A percentile compares a stretch with the other conserved stretches of the same genome.
Evolutionary conservation across 2,888 invertebrate genomes (phyloP).

Genomic region (Catocala nupta): DNA sequence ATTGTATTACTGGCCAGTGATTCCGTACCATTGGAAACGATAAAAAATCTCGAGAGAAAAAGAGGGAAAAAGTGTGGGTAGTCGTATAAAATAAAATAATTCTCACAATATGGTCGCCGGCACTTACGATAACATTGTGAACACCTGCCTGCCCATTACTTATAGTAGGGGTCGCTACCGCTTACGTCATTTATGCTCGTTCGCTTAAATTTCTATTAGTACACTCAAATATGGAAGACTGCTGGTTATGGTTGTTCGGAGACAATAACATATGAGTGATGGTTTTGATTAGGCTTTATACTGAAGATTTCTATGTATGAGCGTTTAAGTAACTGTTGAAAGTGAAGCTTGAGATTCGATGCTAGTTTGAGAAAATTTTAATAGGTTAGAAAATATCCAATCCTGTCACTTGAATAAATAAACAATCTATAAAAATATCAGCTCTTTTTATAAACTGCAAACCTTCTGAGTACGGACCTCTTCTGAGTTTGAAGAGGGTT

Average conservation of each 20-base stretch:
- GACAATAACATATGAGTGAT: background rate
- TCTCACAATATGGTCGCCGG: constrained; percentile 45
- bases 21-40: constrained; percentile 21
- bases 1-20: too few species aligned
- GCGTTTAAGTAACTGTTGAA: too few species aligned
- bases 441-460: too few species aligned
- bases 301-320: too few species aligned
- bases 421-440: too few species aligned
- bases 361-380: too few species aligned
- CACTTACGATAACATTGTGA: constrained; percentile 45
- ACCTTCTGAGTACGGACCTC: too few species aligned
- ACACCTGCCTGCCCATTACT: constrained; percentile 49
- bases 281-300: background rate
- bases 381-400: too few species aligned
- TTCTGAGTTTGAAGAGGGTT: too few species aligned
- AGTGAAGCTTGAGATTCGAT: too few species aligned
- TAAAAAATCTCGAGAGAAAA: constrained; percentile 36
- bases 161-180: constrained; percentile 45
- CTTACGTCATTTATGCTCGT: constrained; percentile 28
- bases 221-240: constrained; percentile 10
- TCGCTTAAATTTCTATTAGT: constrained; percentile 46
- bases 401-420: too few species aligned
- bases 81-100: constrained; percentile 49
- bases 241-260: background rate
- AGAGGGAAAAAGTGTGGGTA: constrained; percentile 19